phyloP scores from a whole-genome alignment of 2,888 invertebrate species.

The Papilio elwesi region DNA sequence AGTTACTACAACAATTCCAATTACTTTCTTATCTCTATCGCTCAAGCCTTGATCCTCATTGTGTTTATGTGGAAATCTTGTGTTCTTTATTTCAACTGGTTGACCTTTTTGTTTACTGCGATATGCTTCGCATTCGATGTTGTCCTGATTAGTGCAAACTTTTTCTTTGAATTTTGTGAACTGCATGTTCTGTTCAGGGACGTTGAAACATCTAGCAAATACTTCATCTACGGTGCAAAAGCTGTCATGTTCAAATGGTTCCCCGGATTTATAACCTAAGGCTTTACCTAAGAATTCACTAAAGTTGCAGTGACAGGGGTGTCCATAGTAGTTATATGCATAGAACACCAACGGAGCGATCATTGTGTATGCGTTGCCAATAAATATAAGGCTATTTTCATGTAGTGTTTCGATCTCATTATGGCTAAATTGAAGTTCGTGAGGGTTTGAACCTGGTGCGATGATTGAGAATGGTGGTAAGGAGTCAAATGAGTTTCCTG shows the following conservation, averaged over 20 bases:
- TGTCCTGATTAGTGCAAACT: slow-evolving; percentile 81
- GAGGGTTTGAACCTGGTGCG: slow-evolving; percentile 77
- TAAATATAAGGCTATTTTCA: slow-evolving; percentile 83
- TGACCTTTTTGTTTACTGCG: slow-evolving; percentile 62
- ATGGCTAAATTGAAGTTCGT: slow-evolving; percentile 81
- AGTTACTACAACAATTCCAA: slow-evolving; percentile 81
- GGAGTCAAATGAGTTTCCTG: slow-evolving; percentile 86
- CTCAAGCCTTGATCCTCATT: slow-evolving; percentile 54
- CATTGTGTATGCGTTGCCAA: slow-evolving; percentile 79
- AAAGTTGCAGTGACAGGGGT: slow-evolving; percentile 86
- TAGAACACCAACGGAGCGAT: slow-evolving; percentile 76
- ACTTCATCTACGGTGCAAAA: slow-evolving; percentile 85
- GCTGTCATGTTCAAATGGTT: slow-evolving; percentile 79
- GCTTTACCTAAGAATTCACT: slow-evolving; percentile 82
- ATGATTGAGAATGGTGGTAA: slow-evolving; percentile 83
- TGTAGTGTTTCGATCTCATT: slow-evolving; percentile 75
- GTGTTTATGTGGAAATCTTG: slow-evolving; percentile 74
- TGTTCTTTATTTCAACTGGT: slow-evolving; percentile 72
- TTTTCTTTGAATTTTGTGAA: slow-evolving; percentile 85
- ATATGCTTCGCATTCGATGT: slow-evolving; percentile 85
- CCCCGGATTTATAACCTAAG: slow-evolving; percentile 67
- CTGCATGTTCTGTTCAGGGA: slow-evolving; percentile 85
- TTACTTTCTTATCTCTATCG: slow-evolving; percentile 71
- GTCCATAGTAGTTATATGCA: slow-evolving; percentile 85
- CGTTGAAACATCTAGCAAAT: slow-evolving; percentile 86